phyloP scores from a whole-genome alignment of 2,113 vertebrate species.

The Zingel zingel region DNA sequence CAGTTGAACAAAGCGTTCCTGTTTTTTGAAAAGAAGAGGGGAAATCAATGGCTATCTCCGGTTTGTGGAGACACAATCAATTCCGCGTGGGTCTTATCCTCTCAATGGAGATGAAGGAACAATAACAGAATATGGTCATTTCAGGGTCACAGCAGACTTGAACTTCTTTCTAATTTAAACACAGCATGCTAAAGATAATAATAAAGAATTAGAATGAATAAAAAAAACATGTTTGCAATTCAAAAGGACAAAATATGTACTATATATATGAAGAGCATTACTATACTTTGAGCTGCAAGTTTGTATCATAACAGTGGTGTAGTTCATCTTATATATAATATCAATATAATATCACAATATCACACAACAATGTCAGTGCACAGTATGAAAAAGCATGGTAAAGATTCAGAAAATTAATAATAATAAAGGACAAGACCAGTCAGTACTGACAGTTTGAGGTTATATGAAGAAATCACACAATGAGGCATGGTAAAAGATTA shows the following conservation, averaged over 20 bases:
- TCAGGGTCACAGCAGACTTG: slow-evolving; percentile 69
- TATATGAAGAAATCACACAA: neutral
- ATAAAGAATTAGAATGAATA: neutral
- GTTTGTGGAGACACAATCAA: slow-evolving; percentile 64
- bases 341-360: no score
- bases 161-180: neutral
- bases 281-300: neutral
- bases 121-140: slow-evolving; percentile 70
- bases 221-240: no score
- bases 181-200: neutral
- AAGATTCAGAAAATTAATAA: neutral
- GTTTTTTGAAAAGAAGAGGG: slow-evolving; percentile 42
- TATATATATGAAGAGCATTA: neutral
- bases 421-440: neutral
- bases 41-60: slow-evolving; percentile 72
- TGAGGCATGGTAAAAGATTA: neutral
- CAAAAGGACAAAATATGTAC: neutral
- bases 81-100: slow-evolving; percentile 51
- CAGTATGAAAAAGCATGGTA: neutral
- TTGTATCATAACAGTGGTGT: no score
- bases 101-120: slow-evolving; percentile 68
- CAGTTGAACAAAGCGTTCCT: slow-evolving; percentile 60
- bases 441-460: neutral
- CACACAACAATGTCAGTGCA: no score
- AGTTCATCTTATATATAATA: no score